Evolutionary conservation across 1,140 invertebrate species (phyloP).

Genomic region (Drosophila santomea): DNA sequence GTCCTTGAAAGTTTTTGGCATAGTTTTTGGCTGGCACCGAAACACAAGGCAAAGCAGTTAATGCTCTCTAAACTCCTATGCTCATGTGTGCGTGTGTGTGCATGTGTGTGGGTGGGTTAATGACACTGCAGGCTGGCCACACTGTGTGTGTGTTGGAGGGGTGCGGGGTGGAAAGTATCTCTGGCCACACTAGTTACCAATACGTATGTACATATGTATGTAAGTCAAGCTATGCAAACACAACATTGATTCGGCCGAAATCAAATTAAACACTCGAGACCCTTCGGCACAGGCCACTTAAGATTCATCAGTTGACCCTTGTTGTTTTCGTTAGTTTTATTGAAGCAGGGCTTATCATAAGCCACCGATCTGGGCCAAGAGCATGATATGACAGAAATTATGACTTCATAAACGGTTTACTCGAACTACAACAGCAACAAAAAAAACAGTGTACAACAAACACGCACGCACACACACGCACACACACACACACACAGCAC

Average conservation of each 20-base stretch:
- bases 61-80: constrained; percentile 37
- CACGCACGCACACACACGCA: neutral
- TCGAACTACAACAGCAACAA: constrained; percentile 4
- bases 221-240: constrained; percentile 26
- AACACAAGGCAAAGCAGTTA: constrained; percentile 50
- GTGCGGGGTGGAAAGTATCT: neutral
- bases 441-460: constrained; percentile 7
- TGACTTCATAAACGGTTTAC: constrained; percentile 74
- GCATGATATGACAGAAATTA: constrained; percentile 78
- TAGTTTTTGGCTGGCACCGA: constrained; percentile 67
- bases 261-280: constrained; percentile 68
- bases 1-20: constrained; percentile 85
- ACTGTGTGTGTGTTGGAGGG: neutral
- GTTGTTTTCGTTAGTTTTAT: constrained; percentile 29
- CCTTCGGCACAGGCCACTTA: constrained; percentile 52
- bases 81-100: neutral
- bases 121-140: constrained; percentile 49
- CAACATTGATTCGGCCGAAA: constrained; percentile 34
- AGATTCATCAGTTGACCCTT: constrained; percentile 34
- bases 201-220: no score
- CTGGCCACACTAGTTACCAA: constrained; percentile 7
- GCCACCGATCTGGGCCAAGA: constrained; percentile 59
- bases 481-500: neutral
- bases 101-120: constrained; percentile 59
- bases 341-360: constrained; percentile 51